phyloP scores from a whole-genome alignment of 1,140 invertebrate species.

The Anoplolepis gracilipes region DNA sequence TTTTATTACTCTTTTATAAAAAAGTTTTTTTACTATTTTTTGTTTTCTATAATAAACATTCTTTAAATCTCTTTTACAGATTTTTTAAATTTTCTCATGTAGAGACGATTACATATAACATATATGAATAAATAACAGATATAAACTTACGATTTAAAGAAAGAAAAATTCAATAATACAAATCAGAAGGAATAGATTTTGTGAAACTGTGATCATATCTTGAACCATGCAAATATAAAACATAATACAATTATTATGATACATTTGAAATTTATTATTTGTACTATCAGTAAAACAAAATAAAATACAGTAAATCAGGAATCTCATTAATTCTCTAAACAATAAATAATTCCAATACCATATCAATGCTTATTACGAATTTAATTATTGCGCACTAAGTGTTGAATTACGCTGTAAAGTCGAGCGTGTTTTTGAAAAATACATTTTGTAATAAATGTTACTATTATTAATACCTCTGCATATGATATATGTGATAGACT shows the following conservation, averaged over 20 bases:
- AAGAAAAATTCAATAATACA: no score
- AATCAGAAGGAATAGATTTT: no score
- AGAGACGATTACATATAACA: no score
- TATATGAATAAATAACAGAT: no score
- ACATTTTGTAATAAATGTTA: constrained; percentile 11
- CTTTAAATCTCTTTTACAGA: no score
- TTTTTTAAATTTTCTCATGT: no score
- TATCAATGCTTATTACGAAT: constrained; percentile 14
- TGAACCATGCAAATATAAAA: background rate
- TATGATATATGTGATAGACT: background rate
- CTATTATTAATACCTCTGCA: background rate
- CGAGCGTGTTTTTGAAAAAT: background rate
- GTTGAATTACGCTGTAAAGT: background rate
- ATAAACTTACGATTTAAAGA: no score
- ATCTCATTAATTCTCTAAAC: constrained; percentile 6
- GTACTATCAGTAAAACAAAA: constrained; percentile 35
- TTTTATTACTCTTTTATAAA: no score
- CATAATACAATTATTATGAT: background rate
- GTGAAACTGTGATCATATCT: no score
- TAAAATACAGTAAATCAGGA: constrained; percentile 37
- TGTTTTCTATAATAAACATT: no score
- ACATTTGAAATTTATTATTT: constrained; percentile 46
- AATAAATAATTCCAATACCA: constrained; percentile 35
- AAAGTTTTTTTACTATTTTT: no score
- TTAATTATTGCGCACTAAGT: constrained; percentile 19